Evolutionary conservation across 2,797 vertebrate genomes (phyloP), one percentile per base, ranked within the genome.

Genomic region (Varecia variegata): DNA sequence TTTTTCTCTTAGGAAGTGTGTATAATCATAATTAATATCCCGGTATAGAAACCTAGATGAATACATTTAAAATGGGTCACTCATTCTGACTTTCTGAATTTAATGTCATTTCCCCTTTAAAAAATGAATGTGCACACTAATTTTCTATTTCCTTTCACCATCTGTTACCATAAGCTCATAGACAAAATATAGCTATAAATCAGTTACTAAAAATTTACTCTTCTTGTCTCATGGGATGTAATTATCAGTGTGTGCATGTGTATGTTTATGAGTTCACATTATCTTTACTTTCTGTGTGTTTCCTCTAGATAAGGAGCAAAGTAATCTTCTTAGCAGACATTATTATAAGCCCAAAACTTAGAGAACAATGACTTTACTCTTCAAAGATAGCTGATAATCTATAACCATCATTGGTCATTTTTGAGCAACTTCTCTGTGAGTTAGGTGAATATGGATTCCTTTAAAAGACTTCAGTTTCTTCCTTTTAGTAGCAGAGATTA

Each of bases 121-220:
- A 97, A 90, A 92, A 74, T 27, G 67, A 95, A 88, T 80, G 65
- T 67, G 18, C 35, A 86, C 84, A 21, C 52, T 71, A 21, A 95
- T 95, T 97, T 97, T 93, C 62, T 92, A 56, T 90, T 97, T 88
- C 92, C 82, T 93, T 70, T 95, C 92, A 90, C 88, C 92, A 95
- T 95, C 90, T 97, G 88, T 97, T 95, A 90, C 76, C 87, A 95
- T 82, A 50, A 47, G 45, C n/a, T 60, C 56, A 80, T 76, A 67
- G 70, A 18, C 47, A 89, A 79, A 73, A 85, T 84, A 20, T 50
- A 92, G 77, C 76, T 95, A 73, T 83, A 92, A 94, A 80, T 71
- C 74, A 91, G 21, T 77, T 91, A 88, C 71, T 88, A 84, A 95
- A 95, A 56, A 95, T 96, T 88, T 77, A 25, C 88, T 62, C 58